Evolutionary conservation across 2,113 vertebrate genomes (phyloP), one percentile per base, ranked within the genome.

Genomic region (Cavia aperea): DNA sequence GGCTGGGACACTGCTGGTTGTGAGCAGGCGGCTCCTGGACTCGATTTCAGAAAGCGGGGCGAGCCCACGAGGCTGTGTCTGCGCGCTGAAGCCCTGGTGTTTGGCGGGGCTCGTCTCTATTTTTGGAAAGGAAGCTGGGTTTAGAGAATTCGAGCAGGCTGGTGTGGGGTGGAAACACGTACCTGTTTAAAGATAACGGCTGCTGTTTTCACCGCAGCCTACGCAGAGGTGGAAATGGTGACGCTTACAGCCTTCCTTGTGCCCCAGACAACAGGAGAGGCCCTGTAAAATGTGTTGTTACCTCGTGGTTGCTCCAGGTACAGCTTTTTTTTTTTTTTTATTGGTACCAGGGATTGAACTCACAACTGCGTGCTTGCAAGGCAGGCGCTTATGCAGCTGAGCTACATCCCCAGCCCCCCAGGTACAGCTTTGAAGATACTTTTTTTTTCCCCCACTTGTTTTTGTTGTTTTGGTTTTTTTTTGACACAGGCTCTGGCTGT

Each of bases 151-250:
- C 56, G 83, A 66, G 14, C 18, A 79, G 7, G 43, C 56, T 88
- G 89, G n/a, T 73, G 13, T 72, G 43, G 62, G 62, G 19, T 66
- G 88, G 90, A 92, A 88, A 51, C 5, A 7, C 46, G 23, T 33
- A 36, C 68, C 49, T 79, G 79, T 81, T 60, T 62, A 78, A 88
- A 88, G 73, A 62, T 82, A n/a, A 78, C 10, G 18, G 83, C 62
- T 78, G 81, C 83, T 95, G 85, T 90, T 94, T 95, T 93, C 91
- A 95, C 79, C 49, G 36, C 16, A 43, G 62, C 78, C 90, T 49
- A 46, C 54, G 86, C 83, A 66, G 78, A 81, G 36, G 29, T 51
- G 78, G 72, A 86, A 33, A 19, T 7, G 5, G 11, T 46, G 81
- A 33, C 2, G 4, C 31, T 36, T 68, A 6, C 31, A 1, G 66